phyloP scores from a whole-genome alignment of 2,113 vertebrate genomes.

The Nerophis lumbriciformis region DNA sequence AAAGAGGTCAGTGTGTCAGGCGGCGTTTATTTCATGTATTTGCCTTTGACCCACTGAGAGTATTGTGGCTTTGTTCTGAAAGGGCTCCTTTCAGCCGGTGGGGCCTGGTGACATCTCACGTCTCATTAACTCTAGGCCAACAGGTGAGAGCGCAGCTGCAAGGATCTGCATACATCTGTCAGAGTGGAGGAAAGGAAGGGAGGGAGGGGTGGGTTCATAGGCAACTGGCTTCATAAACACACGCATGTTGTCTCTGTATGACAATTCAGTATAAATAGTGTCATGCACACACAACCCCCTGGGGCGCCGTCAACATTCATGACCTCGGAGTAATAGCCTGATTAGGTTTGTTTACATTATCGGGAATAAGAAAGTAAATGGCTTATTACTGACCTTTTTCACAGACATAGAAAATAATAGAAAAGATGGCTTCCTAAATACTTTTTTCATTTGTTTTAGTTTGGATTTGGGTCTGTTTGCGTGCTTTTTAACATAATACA shows the following conservation, averaged over 20 bases:
- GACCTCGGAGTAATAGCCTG: neutral
- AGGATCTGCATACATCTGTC: conserved; percentile 56
- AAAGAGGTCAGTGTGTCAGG: conserved; percentile 50
- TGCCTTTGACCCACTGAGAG: neutral
- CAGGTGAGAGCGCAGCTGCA: conserved; percentile 69
- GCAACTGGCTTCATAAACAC: conserved; percentile 53
- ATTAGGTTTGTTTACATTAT: neutral
- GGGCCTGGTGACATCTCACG: conserved; percentile 35
- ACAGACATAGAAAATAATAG: too few relatives aligned
- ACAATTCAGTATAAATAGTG: neutral
- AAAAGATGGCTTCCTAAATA: too few relatives aligned
- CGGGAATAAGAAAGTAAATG: neutral
- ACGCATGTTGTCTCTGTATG: conserved; percentile 5
- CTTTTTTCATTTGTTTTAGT: too few relatives aligned
- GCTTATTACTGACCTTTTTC: too few relatives aligned
- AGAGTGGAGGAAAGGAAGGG: conserved; percentile 16
- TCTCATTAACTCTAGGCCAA: conserved; percentile 54
- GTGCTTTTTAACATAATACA: too few relatives aligned
- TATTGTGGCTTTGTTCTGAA: conserved; percentile 13
- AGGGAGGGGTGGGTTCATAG: conserved; percentile 15
- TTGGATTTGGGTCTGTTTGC: too few relatives aligned
- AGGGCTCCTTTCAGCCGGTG: conserved; percentile 10
- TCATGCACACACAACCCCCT: neutral
- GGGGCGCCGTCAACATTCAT: neutral
- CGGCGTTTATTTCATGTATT: conserved; percentile 3